Conservation (phyloP, 2,113 vertebrate species). For the Tachysurus vachellii region DNA sequence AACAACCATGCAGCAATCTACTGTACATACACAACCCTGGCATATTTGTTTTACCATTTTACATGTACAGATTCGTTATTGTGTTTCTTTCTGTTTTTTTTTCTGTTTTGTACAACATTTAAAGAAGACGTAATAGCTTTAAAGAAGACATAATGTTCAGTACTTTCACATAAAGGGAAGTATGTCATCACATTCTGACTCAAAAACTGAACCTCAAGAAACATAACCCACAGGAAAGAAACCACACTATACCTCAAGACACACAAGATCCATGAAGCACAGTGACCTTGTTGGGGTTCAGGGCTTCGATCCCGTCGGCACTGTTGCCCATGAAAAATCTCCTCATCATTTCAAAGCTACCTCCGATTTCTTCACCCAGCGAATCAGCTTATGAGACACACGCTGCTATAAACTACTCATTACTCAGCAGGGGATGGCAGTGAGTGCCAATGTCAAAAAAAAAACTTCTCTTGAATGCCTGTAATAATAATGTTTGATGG, state of each 20-base stretch:
- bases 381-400: slow-evolving; percentile 78
- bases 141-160: slow-evolving; percentile 56
- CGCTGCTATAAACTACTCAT: slow-evolving; percentile 79
- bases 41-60: slow-evolving; percentile 45
- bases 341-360: slow-evolving; percentile 88
- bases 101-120: slow-evolving; percentile 55
- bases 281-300: slow-evolving; percentile 74
- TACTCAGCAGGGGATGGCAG: slow-evolving; percentile 75
- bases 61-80: slow-evolving; percentile 47
- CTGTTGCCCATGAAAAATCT: slow-evolving; percentile 86
- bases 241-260: slow-evolving; percentile 84
- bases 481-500: slow-evolving; percentile 27
- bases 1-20: slow-evolving; percentile 56
- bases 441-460: slow-evolving; percentile 54
- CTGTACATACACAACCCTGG: slow-evolving; percentile 57
- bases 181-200: slow-evolving; percentile 49
- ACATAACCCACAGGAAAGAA: slow-evolving; percentile 63
- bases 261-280: slow-evolving; percentile 72
- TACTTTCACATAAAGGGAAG: slow-evolving; percentile 62
- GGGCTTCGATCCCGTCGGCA: slow-evolving; percentile 74
- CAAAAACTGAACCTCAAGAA: slow-evolving; percentile 60
- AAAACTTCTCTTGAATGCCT: slow-evolving; percentile 33
- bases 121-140: slow-evolving; percentile 65
- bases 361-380: slow-evolving; percentile 85
- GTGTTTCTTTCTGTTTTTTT: slow-evolving; percentile 34